Evolutionary conservation across 2,113 vertebrate genomes (phyloP).

Genomic region (Empidonax alnorum): DNA sequence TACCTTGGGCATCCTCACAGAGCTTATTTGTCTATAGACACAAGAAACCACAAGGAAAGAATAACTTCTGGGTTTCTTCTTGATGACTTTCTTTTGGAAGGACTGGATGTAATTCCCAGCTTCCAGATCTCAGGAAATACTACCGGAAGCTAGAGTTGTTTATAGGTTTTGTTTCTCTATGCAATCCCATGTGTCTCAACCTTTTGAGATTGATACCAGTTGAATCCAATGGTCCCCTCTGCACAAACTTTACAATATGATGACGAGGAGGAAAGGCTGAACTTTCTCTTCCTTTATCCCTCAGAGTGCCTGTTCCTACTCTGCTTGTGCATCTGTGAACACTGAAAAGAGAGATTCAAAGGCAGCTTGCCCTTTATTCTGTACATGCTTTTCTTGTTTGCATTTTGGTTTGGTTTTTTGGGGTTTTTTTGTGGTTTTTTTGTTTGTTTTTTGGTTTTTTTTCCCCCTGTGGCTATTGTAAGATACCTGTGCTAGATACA

Average conservation of each 20-base stretch:
- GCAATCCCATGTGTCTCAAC: not conserved
- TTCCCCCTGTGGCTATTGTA: not conserved
- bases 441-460: not conserved
- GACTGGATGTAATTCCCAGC: not conserved
- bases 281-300: not conserved
- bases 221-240: not conserved
- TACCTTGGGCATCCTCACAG: not conserved
- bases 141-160: not conserved
- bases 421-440: not conserved
- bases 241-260: not conserved
- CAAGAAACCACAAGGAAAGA: not conserved
- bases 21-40: not conserved
- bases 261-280: not conserved
- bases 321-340: not conserved
- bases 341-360: not conserved
- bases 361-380: not conserved
- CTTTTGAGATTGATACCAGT: not conserved
- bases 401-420: not conserved
- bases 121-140: not conserved
- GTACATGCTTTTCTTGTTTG: accelerated
- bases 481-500: not conserved
- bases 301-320: not conserved
- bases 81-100: not conserved
- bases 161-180: not conserved
- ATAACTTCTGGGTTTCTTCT: not conserved